These are phyloP conservation scores for Atta colombica DNA, from an alignment of 1,140 invertebrate genomes.

Conservation along the genomic window DNA sequence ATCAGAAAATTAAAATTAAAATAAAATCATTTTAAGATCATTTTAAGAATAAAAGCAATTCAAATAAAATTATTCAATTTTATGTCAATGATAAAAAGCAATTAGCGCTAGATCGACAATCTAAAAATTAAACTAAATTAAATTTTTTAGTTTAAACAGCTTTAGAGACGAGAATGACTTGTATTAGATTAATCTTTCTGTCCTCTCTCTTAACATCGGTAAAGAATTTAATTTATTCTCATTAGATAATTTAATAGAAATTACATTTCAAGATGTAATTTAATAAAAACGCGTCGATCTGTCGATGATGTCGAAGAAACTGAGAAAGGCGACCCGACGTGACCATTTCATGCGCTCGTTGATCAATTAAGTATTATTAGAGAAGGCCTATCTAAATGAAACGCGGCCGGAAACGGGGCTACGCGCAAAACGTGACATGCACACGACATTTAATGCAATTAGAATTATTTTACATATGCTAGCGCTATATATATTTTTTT, in stretches of 20 bases:
- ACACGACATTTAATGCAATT: conserved; percentile 74
- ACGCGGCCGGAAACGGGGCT: conserved; percentile 65
- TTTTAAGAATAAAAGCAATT: conserved; percentile 3
- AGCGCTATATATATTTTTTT: conserved; percentile 49
- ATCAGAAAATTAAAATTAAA: conserved; percentile 4
- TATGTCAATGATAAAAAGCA: not conserved
- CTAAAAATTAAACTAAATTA: conserved; percentile 13
- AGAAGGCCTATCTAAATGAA: conserved; percentile 79
- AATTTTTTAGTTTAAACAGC: not conserved
- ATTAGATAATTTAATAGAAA: conserved; percentile 2
- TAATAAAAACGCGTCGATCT: conserved; percentile 8
- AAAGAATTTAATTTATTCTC: not conserved
- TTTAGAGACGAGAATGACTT: not conserved
- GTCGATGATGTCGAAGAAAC: not conserved
- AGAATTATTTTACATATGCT: conserved; percentile 65
- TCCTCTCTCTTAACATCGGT: not conserved
- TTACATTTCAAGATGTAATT: not conserved
- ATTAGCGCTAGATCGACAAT: not conserved
- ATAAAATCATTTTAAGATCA: not conserved
- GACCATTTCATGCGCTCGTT: not conserved
- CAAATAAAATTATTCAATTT: not conserved
- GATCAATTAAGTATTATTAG: conserved; percentile 61
- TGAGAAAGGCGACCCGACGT: conserved; percentile 23
- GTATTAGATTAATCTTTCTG: not conserved
- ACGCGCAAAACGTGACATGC: conserved; percentile 75